phyloP scores from a whole-genome alignment of 2,888 invertebrate genomes.

The Sialis fuliginosa region DNA sequence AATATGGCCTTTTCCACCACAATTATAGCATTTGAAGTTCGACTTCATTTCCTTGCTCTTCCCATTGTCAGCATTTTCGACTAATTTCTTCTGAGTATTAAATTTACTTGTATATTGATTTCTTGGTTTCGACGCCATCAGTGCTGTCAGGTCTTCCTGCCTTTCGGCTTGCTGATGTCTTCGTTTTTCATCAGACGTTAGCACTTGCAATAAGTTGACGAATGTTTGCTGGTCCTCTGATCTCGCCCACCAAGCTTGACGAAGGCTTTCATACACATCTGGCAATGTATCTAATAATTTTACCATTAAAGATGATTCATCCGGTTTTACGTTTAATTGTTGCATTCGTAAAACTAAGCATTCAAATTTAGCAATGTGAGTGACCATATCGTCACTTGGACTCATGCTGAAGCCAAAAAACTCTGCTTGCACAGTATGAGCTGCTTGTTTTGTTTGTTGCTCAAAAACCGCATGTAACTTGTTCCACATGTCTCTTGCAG shows the following conservation, averaged over 20 bases:
- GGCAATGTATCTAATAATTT: too few relatives aligned
- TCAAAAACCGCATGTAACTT: conserved; percentile 6
- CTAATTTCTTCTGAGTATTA: too few relatives aligned
- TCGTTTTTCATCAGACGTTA: conserved; percentile 3
- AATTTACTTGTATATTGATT: too few relatives aligned
- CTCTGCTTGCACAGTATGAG: conserved; percentile 4
- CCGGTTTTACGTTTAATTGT: conserved; percentile 6
- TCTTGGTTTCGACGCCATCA: too few relatives aligned
- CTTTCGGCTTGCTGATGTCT: too few relatives aligned
- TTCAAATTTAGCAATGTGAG: conserved; percentile 5
- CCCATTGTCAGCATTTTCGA: too few relatives aligned
- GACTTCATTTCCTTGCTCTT: too few relatives aligned
- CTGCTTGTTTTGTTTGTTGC: conserved; percentile 7
- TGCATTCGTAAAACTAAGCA: conserved; percentile 4
- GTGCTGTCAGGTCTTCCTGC: too few relatives aligned
- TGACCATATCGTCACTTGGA: conserved; percentile 1
- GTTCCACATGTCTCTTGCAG: conserved; percentile 6
- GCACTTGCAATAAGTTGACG: conserved; percentile 3
- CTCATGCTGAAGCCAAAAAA: conserved; percentile 1
- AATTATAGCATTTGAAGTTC: too few relatives aligned
- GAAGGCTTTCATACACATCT: conserved; percentile 3
- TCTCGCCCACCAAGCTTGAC: conserved; percentile 4
- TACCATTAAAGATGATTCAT: conserved; percentile 2
- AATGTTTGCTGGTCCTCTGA: too few relatives aligned
- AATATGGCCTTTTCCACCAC: too few relatives aligned